Conservation (phyloP, 2,797 vertebrate genomes). For the Lemur catta region DNA sequence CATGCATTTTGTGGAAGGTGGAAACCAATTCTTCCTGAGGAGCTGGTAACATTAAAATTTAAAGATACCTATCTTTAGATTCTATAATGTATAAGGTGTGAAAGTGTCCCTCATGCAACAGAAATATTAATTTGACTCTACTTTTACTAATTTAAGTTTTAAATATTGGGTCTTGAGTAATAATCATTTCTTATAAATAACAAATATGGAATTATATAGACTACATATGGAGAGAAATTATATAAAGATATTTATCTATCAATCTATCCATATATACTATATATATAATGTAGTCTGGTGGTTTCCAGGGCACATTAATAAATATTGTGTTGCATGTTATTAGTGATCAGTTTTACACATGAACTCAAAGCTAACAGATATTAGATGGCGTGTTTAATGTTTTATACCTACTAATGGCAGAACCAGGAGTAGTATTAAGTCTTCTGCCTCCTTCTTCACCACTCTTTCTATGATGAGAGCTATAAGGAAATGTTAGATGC, state of each 20-base stretch:
- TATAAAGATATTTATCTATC: background rate
- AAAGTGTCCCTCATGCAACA: background rate
- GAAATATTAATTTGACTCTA: background rate
- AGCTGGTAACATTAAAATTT: background rate
- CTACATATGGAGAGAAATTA: background rate
- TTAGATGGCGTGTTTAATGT: background rate
- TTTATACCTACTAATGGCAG: background rate
- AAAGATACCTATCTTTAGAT: background rate
- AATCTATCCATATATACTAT: background rate
- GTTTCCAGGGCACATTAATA: background rate
- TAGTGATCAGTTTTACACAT: constrained; percentile 7
- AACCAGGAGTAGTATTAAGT: too few species aligned
- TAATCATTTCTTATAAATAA: background rate
- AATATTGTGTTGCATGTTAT: background rate
- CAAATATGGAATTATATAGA: background rate
- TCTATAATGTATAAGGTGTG: background rate
- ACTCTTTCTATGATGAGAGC: background rate
- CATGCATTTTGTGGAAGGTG: background rate
- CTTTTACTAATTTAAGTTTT: background rate
- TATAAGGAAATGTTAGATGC: background rate
- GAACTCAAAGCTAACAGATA: background rate
- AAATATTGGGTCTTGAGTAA: background rate
- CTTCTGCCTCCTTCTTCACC: background rate
- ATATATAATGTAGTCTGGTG: background rate
- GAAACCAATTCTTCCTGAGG: background rate